phyloP scores from a whole-genome alignment of 2,888 invertebrate genomes.

The Lasiommata megera region DNA sequence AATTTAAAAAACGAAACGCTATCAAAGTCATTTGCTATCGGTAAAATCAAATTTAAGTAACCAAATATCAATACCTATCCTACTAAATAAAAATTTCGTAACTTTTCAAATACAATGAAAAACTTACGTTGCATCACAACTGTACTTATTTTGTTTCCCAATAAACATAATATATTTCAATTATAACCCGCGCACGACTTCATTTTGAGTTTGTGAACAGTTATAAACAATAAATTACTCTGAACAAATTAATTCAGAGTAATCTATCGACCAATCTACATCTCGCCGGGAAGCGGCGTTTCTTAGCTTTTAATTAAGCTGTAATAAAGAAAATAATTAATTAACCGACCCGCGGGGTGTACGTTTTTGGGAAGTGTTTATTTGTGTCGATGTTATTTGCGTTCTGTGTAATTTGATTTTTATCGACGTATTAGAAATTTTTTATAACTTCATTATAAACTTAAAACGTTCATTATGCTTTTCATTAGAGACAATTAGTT shows the following conservation, averaged over 20 bases:
- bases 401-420: slow-evolving; percentile 6
- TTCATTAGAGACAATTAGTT: not conserved
- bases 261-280: slow-evolving; percentile 36
- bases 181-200: slow-evolving; percentile 12
- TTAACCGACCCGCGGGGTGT: slow-evolving; percentile 32
- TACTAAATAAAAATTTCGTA: too few relatives aligned
- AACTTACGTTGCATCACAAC: not conserved
- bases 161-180: slow-evolving; percentile 18
- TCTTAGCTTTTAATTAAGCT: slow-evolving; percentile 41
- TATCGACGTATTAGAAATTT: not conserved
- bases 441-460: not conserved
- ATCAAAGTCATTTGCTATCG: too few relatives aligned
- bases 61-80: too few relatives aligned
- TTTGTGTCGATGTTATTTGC: slow-evolving; percentile 11
- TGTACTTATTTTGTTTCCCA: slow-evolving; percentile 10
- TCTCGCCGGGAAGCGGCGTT: slow-evolving; percentile 31
- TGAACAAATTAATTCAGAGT: slow-evolving; percentile 37
- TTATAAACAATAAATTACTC: slow-evolving; percentile 33
- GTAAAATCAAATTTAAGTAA: too few relatives aligned
- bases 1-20: too few relatives aligned
- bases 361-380: slow-evolving; percentile 13
- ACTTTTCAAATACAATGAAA: not conserved
- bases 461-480: not conserved
- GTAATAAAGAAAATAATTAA: slow-evolving; percentile 43
- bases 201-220: slow-evolving; percentile 19